Evolutionary conservation across 2,113 vertebrate species (phyloP).

Genomic region (Thamnaconus septentrionalis): DNA sequence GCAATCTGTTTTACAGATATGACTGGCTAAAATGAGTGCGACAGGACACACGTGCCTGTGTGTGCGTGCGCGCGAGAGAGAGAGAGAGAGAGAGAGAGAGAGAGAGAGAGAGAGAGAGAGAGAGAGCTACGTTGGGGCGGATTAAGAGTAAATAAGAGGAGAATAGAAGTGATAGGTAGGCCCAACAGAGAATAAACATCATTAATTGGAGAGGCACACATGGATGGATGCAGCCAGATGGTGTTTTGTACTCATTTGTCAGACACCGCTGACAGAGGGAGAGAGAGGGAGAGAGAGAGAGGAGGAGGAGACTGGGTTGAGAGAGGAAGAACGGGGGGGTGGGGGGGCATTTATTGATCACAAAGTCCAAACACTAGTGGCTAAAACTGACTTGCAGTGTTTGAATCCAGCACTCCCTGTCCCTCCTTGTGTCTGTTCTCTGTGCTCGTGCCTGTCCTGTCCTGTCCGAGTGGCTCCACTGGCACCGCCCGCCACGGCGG

Average conservation of each 20-base stretch:
- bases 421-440: constrained; percentile 23
- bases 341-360: constrained; percentile 64
- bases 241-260: constrained; percentile 79
- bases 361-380: constrained; percentile 37
- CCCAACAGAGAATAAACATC: constrained; percentile 66
- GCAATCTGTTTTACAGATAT: too few species aligned
- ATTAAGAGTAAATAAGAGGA: constrained; percentile 60
- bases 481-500: constrained; percentile 35
- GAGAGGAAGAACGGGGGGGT: constrained; percentile 22
- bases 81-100: too few species aligned
- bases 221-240: constrained; percentile 75
- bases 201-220: constrained; percentile 72
- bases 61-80: too few species aligned
- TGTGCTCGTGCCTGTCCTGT: constrained; percentile 2
- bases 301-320: neutral
- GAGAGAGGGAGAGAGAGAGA: constrained; percentile 36
- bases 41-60: too few species aligned
- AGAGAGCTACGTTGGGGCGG: constrained; percentile 4
- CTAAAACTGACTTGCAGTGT: constrained; percentile 49
- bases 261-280: constrained; percentile 66
- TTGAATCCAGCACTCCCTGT: constrained; percentile 37
- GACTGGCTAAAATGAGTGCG: too few species aligned
- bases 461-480: constrained; percentile 42
- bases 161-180: constrained; percentile 57
- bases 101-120: neutral